phyloP scores from a whole-genome alignment of 30 jellyfish, hydroid and myxozoan genomes.

The Aurelia sp. region DNA sequence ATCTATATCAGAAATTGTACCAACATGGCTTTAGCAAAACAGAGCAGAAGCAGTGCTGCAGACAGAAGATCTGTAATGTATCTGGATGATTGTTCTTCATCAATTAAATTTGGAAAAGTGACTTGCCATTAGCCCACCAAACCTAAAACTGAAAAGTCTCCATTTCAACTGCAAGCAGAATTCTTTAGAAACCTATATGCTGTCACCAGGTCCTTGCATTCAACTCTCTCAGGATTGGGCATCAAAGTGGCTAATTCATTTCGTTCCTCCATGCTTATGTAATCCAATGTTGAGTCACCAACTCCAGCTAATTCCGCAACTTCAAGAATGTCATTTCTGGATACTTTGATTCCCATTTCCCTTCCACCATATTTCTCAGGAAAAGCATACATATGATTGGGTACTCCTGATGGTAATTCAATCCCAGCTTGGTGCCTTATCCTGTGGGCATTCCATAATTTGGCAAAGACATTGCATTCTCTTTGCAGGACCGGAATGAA shows the following conservation, averaged over 20 bases:
- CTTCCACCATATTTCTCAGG: conserved; percentile 66
- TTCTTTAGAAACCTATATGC: conserved; percentile 42
- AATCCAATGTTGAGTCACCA: conserved; percentile 33
- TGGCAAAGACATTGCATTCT: conserved; percentile 39
- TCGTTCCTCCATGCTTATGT: conserved; percentile 25
- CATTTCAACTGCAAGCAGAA: conserved; percentile 18
- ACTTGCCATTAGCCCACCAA: too few species aligned
- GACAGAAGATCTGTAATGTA: too few species aligned
- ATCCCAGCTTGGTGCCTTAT: conserved; percentile 45
- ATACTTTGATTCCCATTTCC: conserved; percentile 43
- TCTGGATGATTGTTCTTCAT: too few species aligned
- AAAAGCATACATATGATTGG: conserved; percentile 53
- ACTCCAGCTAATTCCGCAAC: conserved; percentile 58
- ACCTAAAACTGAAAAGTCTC: too few species aligned
- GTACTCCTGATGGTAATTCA: conserved; percentile 63
- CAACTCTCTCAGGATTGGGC: conserved; percentile 44
- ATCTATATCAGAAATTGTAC: too few species aligned
- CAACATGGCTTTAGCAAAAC: too few species aligned
- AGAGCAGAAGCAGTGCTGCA: too few species aligned
- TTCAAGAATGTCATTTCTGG: conserved; percentile 42
- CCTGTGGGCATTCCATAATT: conserved; percentile 64
- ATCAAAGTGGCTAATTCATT: conserved; percentile 38
- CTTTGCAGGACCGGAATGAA: conserved; percentile 58
- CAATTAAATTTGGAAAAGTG: too few species aligned
- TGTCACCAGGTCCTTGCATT: conserved; percentile 43